Evolutionary conservation across 2,113 vertebrate species (phyloP).

Genomic region (Drymodes brunneopygia): DNA sequence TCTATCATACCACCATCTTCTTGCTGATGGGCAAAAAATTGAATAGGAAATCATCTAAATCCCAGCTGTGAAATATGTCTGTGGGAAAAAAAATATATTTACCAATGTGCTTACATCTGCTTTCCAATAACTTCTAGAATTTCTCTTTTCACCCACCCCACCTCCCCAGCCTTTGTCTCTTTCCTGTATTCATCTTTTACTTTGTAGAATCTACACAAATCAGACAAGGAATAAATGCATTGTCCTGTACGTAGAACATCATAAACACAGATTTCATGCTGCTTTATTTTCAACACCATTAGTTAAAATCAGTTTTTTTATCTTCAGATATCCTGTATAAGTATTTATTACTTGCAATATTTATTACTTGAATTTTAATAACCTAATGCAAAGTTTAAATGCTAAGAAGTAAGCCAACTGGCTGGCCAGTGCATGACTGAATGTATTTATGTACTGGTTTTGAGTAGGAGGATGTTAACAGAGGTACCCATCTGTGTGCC

Average conservation of each 20-base stretch:
- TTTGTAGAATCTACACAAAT: neutral
- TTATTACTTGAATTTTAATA: constrained; percentile 16
- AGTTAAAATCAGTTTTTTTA: constrained; percentile 2
- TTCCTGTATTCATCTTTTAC: neutral
- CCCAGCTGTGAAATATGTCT: constrained; percentile 16
- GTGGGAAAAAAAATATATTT: neutral
- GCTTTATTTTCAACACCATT: neutral
- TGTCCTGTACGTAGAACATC: neutral
- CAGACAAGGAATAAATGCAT: neutral
- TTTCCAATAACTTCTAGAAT: neutral
- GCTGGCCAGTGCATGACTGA: neutral
- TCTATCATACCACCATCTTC: neutral
- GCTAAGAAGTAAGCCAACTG: neutral
- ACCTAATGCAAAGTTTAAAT: neutral
- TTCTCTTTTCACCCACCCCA: neutral
- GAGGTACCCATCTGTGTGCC: neutral
- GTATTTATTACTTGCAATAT: neutral
- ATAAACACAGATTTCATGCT: neutral
- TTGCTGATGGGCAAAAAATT: constrained; percentile 3
- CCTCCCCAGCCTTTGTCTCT: neutral
- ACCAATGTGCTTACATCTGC: neutral
- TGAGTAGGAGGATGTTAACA: neutral
- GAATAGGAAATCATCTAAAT: neutral
- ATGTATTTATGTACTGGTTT: neutral
- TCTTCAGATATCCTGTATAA: neutral